A percentile compares a stretch with the other conserved stretches of the same genome.
Conservation (phyloP, 1,140 invertebrate species). For the Fopius arisanus region DNA sequence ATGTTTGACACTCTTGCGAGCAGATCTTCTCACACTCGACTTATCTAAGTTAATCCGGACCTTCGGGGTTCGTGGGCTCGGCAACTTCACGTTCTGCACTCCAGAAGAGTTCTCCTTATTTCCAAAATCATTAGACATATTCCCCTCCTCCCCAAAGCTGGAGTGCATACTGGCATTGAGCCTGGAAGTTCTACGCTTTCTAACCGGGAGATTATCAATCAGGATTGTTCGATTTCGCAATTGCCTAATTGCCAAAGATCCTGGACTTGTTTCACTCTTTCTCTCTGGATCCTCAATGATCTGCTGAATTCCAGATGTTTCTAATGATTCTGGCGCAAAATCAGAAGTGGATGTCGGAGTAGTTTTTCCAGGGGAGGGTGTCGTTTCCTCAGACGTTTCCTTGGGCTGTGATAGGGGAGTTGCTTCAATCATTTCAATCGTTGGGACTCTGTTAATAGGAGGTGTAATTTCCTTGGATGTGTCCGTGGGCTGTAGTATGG, state of each 20-base stretch:
- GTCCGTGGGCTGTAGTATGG: not conserved
- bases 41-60: not conserved
- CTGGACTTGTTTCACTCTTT: too few relatives aligned
- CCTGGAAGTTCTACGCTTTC: not conserved
- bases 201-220: not conserved
- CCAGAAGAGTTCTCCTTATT: not conserved
- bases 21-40: constrained; percentile 31
- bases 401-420: too few relatives aligned
- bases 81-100: not conserved
- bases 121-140: not conserved
- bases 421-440: too few relatives aligned
- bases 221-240: constrained; percentile 38
- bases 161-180: not conserved
- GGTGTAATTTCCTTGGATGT: not conserved
- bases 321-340: too few relatives aligned
- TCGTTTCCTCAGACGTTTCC: too few relatives aligned
- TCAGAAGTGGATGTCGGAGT: too few relatives aligned
- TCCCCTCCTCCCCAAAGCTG: not conserved
- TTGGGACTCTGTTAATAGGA: not conserved
- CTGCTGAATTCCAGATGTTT: too few relatives aligned
- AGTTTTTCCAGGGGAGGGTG: too few relatives aligned
- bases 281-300: too few relatives aligned
- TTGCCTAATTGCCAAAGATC: not conserved
- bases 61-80: not conserved
- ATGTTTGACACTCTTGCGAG: constrained; percentile 41